A percentile compares a stretch with the other conserved stretches of the same genome.
Evolutionary conservation across 2,797 vertebrate species (phyloP).

Genomic region (Masticophis lateralis): DNA sequence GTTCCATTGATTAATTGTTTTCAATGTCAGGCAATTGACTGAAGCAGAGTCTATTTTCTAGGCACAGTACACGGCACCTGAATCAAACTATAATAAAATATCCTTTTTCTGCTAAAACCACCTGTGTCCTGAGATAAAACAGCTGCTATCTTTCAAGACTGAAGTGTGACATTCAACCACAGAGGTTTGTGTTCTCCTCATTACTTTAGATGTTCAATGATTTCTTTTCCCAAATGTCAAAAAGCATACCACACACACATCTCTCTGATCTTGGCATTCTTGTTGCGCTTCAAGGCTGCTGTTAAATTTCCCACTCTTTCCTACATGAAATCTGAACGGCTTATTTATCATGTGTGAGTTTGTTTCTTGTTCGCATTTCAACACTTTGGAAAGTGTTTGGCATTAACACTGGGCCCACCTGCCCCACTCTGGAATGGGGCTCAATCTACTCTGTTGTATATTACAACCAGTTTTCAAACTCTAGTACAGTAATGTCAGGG

Average conservation of each 20-base stretch:
- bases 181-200: slow-evolving; percentile 62
- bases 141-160: slow-evolving; percentile 73
- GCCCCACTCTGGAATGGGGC: rapidly evolving
- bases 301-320: background rate
- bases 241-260: slow-evolving; percentile 55
- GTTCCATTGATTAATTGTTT: no score
- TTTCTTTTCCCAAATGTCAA: slow-evolving; percentile 77
- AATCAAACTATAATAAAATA: slow-evolving; percentile 39
- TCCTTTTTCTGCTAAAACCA: slow-evolving; percentile 68
- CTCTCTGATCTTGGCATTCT: slow-evolving; percentile 58
- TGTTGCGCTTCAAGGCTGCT: slow-evolving; percentile 20
- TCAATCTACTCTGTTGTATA: background rate
- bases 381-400: rapidly evolving
- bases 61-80: background rate
- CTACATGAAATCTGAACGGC: background rate
- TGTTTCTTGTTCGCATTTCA: background rate
- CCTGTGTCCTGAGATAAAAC: slow-evolving; percentile 75
- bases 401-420: rapidly evolving
- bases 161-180: slow-evolving; percentile 77
- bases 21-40: rapidly evolving
- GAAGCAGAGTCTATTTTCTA: background rate
- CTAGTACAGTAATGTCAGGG: background rate
- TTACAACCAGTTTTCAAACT: background rate
- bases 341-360: background rate
- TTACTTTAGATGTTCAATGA: slow-evolving; percentile 72